Evolutionary conservation across 1,140 invertebrate genomes (phyloP).

Genomic region (Ridgeia piscesae): DNA sequence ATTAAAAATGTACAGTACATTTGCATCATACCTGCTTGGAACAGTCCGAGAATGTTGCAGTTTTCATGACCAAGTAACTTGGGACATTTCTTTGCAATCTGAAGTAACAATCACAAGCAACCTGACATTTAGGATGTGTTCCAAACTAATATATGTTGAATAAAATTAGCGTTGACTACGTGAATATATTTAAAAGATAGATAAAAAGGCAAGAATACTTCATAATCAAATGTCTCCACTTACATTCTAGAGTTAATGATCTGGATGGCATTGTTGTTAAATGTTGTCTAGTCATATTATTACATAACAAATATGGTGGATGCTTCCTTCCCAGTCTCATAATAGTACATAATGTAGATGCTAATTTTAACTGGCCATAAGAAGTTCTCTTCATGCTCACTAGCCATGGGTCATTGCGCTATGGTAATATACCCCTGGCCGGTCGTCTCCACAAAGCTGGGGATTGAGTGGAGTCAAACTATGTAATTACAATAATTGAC

Average conservation of each 20-base stretch:
- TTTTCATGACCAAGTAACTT: conserved; percentile 32
- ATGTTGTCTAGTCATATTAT: not conserved
- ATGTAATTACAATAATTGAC: no score
- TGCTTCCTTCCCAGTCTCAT: not conserved
- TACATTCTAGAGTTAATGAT: no score
- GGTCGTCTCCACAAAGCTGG: no score
- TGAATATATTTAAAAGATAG: no score
- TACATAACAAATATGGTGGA: not conserved
- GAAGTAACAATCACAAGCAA: conserved; percentile 23
- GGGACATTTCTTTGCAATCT: conserved; percentile 37
- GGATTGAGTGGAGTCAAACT: no score
- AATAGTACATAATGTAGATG: not conserved
- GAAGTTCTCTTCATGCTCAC: not conserved
- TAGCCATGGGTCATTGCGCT: no score
- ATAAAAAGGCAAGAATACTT: no score
- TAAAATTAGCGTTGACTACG: no score
- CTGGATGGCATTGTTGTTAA: no score
- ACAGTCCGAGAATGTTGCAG: conserved; percentile 40
- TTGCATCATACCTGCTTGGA: conserved; percentile 39
- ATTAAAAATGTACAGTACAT: not conserved
- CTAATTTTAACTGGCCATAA: not conserved
- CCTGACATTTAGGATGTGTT: not conserved
- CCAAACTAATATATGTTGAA: no score
- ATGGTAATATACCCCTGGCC: no score
- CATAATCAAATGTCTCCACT: no score